Base-by-base conservation (phyloP, 2,888 invertebrate species). In the Lycaena phlaeas region DNA sequence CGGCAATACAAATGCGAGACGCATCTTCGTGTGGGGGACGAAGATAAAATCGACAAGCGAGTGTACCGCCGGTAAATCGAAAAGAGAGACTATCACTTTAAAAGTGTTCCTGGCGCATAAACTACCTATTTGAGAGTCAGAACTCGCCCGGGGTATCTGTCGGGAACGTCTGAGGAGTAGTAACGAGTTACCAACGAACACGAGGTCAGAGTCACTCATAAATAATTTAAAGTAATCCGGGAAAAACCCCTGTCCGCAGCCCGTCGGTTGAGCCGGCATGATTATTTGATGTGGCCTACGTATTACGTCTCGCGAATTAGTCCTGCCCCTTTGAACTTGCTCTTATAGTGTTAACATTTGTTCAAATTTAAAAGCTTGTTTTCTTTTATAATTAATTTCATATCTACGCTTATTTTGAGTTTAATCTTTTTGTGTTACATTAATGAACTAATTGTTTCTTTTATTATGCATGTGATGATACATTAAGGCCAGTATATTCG, bases 211-310 rank as follows among this genome's bases (percentile, higher is more conserved):
- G 63, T 57, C 66, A 65, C 78, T 82, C 82, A 84, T 84, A 81
- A 84, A 84, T 84, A 79, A 84, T 84, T 76, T 77, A 84, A 68
- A 68, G 62, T 74, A 74, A 81, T 77, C 73, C 74, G 62, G 68
- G 73, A 79, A 79, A 81, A 78, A 72, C 70, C 64, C 62, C 64
- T 72, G 76, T 73, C 75, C 72, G 66, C 70, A 70, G 62, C 55
- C 61, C 60, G 57, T 45, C 55, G 64, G 64, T 64, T 62, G 61
- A 56, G 53, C 56, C 54, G 51, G 53, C 61, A 74, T 77, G 67
- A 74, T 66, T 75, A 69, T 71, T 77, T 75, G 63, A 79, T 74
- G 76, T 49, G 58, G 52, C 52, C 61, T 57, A 60, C 51, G 63
- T 66, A 66, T 64, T 66, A 62, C 68, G 61, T 61, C 62, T 65